Conservation (phyloP, 2,888 invertebrate genomes). For the Agelastica alni region DNA sequence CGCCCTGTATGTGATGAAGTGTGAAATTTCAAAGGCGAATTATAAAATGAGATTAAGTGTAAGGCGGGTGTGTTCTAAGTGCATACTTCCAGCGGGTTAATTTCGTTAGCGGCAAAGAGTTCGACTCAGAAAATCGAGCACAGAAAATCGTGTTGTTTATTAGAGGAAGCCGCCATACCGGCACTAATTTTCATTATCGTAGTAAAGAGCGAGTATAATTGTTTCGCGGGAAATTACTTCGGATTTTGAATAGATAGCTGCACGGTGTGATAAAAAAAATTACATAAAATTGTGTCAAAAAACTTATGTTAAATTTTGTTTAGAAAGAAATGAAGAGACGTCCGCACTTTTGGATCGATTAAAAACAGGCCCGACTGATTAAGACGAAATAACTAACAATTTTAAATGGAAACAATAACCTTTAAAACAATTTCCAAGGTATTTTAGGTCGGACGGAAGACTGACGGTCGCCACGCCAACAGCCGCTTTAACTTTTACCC, state of each 20-base stretch:
- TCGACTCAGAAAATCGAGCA: conserved; percentile 3
- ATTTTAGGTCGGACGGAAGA: no score
- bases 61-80: conserved; percentile 23
- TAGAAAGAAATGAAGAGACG: no score
- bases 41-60: conserved; percentile 27
- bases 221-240: conserved; percentile 2
- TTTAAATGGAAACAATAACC: no score
- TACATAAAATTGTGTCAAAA: no score
- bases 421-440: no score
- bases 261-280: not conserved
- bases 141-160: conserved; percentile 15
- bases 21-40: conserved; percentile 19
- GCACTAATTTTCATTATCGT: conserved; percentile 12
- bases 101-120: conserved; percentile 18
- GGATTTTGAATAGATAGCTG: conserved; percentile 3
- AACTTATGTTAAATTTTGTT: no score
- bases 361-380: no score
- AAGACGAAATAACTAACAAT: no score
- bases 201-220: conserved; percentile 1
- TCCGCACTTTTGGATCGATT: no score
- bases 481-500: no score
- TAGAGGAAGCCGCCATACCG: conserved; percentile 5
- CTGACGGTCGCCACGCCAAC: no score
- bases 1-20: conserved; percentile 4
- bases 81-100: conserved; percentile 25